A percentile compares a stretch with the other conserved stretches of the same genome.
Evolutionary conservation across 2,797 vertebrate species (phyloP).

Genomic region (Sebastes cheni): DNA sequence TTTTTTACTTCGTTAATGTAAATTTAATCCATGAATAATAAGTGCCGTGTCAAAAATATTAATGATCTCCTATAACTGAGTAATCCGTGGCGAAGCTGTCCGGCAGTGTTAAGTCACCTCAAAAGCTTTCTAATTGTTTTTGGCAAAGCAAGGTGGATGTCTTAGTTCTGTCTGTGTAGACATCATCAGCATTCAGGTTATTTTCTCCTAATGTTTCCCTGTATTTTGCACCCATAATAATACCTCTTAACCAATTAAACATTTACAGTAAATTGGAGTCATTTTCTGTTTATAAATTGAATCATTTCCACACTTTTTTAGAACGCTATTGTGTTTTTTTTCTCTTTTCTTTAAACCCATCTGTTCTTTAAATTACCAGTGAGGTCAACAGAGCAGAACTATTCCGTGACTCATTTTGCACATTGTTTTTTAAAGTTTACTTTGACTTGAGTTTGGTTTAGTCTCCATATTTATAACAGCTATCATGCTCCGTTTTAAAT

Average conservation of each 20-base stretch:
- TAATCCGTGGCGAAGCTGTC: slow-evolving; percentile 43
- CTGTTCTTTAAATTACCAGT: background rate
- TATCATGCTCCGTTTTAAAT: background rate
- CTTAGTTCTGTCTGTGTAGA: background rate
- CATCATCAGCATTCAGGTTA: background rate
- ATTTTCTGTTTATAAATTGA: background rate
- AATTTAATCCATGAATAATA: slow-evolving; percentile 52
- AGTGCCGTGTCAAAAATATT: slow-evolving; percentile 44
- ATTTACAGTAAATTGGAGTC: background rate
- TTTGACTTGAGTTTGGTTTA: background rate
- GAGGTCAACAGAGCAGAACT: background rate
- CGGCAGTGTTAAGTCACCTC: slow-evolving; percentile 31
- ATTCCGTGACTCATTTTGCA: background rate
- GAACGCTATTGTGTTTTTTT: background rate
- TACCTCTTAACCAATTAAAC: background rate
- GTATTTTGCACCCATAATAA: background rate
- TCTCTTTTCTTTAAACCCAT: background rate
- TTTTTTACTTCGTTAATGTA: slow-evolving; percentile 46
- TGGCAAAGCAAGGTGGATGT: slow-evolving; percentile 6
- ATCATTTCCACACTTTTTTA: background rate
- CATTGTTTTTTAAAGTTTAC: background rate
- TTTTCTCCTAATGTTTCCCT: background rate
- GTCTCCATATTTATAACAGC: background rate
- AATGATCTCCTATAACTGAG: slow-evolving; percentile 48
- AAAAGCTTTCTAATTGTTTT: slow-evolving; percentile 36